Evolutionary conservation across 2,888 invertebrate species (phyloP), one percentile per base, ranked within the genome.

Genomic region (Himalopsyche kuldschensis): DNA sequence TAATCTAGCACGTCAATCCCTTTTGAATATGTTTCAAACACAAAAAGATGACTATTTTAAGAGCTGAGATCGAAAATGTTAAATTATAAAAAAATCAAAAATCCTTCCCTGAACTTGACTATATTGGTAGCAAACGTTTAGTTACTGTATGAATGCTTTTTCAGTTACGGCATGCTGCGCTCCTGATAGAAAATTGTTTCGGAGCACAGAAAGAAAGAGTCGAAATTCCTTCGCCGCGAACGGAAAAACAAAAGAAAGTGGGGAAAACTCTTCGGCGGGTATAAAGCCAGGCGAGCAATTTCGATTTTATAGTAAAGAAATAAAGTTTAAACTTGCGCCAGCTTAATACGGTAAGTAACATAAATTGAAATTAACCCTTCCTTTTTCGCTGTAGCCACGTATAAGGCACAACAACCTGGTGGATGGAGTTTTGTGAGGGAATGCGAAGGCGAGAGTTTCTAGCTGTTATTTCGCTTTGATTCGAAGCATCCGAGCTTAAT

Each of bases 261-360:
- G 24, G 55, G 32, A 77, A 77, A 81, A 81, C 76, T 55, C 55
- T 24, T 55, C 20, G 55, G 46, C 78, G 20, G 24, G 35, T 30
- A 48, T 24, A 20, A 31, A 15, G 30, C 81, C 48, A 47, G 35
- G 31, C 35, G 55, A 30, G 83, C 83, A 83, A 83, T 83, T 83
- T 81, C 83, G 83, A 83, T 83, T 83, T 83, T 83, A 80, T 78
- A 69, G 76, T 80, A 75, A 47, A 77, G 69, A 77, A 77, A 80
- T 83, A 83, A 83, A 80, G 80, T 83, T 83, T 63, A 80, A 82
- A 78, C 30, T 78, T 78, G 69, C 32, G 31, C 5, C 27, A 76
- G 79, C 69, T 63, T 77, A 76, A 77, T 80, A 77, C 83, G 41
- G n/a, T 77, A 80, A 80, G 63, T 83, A 83, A 83, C 83, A 35